These are phyloP conservation scores for Drosophila eugracilis DNA, from an alignment of 1,140 invertebrate genomes.

Conservation along the genomic window DNA sequence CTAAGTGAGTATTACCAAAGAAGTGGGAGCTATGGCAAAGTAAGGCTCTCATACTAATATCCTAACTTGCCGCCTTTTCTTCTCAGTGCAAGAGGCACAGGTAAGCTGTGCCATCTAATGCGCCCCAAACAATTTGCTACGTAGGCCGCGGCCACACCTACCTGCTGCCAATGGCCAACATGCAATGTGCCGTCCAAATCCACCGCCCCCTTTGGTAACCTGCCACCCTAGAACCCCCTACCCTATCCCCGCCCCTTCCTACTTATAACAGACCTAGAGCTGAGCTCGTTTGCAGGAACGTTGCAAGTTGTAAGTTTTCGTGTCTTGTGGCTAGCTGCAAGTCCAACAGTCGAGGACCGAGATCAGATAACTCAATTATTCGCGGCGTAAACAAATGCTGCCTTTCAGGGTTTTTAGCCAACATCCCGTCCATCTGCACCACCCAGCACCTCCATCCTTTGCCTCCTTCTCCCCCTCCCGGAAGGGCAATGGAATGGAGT, in stretches of 20 bases:
- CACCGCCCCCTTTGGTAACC: conserved; percentile 2
- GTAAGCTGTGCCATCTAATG: conserved; percentile 69
- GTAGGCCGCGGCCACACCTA: conserved; percentile 71
- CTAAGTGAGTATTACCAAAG: no score
- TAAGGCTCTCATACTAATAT: no score
- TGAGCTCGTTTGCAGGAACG: conserved; percentile 29
- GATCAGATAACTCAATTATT: conserved; percentile 85
- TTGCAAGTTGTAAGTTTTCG: conserved; percentile 30
- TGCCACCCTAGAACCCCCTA: neutral
- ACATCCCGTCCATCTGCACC: conserved; percentile 32
- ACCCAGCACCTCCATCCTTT: neutral
- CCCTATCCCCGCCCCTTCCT: neutral
- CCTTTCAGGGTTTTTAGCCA: conserved; percentile 69
- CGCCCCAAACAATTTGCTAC: conserved; percentile 77
- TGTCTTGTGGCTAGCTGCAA: conserved; percentile 74
- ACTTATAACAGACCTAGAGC: conserved; percentile 1
- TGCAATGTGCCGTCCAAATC: conserved; percentile 41
- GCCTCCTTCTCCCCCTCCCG: neutral
- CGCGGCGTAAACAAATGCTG: conserved; percentile 84
- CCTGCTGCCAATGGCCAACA: conserved; percentile 65
- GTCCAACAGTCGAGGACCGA: conserved; percentile 30
- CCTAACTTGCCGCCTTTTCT: no score
- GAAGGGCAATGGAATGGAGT: conserved; percentile 29
- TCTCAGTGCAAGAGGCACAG: conserved; percentile 30
- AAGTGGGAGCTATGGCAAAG: no score